Evolutionary conservation across 2,888 invertebrate genomes (phyloP), one percentile per base, ranked within the genome.

Genomic region (Xestia xanthographa): DNA sequence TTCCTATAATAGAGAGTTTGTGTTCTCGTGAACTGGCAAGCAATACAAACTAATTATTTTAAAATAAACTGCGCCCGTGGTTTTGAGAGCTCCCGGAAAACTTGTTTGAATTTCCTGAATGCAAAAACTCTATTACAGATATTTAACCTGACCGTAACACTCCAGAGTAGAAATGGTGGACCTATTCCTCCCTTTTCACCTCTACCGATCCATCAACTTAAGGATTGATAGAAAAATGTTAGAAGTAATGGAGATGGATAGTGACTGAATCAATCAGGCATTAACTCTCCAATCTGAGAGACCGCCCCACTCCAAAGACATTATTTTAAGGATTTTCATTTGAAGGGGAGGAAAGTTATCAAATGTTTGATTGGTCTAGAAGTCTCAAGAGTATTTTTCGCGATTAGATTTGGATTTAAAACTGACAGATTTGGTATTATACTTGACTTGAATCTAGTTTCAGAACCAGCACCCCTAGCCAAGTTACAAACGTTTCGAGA

Each of bases 201-300:
- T 67, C 60, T 26, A 0, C 38, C 29, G 17, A 65, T 76, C 41
- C 45, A 69, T 56, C 45, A 77, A 66, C 43, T 4, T 65, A 5
- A 62, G 50, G 45, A 72, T 69, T 65, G 26, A 68, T 68, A 20
- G 34, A 20, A 58, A 70, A 58, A 65, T 73, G 43, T 41, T 71
- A 67, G 67, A 68, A 74, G 48, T 67, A 73, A 82, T 74, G 45
- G 34, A 78, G 65, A 82, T 71, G 56, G 72, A 80, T 65, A 56
- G 80, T 70, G 34, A 75, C 29, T n/a, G 48, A 67, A 41, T 76
- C 29, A 60, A 77, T 76, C 75, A 45, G 65, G 45, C 45, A 29
- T 67, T 76, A 66, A 56, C 56, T 48, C 3, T 53, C 53, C 62
- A 62, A 63, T 79, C 73, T 43, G 63, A 34, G 29, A n/a, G 34